phyloP scores from a whole-genome alignment of 1,140 invertebrate genomes.

The Sycobia sp. region DNA sequence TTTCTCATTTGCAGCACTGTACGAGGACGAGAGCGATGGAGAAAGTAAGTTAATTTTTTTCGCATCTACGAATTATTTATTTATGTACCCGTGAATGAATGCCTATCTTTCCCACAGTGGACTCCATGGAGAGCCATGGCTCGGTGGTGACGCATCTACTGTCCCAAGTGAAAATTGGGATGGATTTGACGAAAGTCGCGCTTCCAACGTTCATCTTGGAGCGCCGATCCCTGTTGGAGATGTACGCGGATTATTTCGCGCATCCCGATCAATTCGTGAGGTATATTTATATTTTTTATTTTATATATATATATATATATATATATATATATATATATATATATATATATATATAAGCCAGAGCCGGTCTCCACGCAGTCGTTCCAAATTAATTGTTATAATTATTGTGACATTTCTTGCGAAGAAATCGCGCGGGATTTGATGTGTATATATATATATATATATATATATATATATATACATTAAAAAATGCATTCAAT shows the following conservation, averaged over 20 bases:
- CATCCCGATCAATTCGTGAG: conserved; percentile 95
- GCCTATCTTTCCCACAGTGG: conserved; percentile 66
- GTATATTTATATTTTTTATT: conserved; percentile 60
- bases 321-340: conserved; percentile 2
- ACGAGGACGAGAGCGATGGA: conserved; percentile 86
- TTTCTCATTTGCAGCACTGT: conserved; percentile 69
- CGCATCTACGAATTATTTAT: conserved; percentile 1
- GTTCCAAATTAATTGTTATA: too few relatives aligned
- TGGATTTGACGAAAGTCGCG: conserved; percentile 98
- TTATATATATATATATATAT: neutral
- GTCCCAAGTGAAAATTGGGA: conserved; percentile 96
- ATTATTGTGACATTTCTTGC: too few relatives aligned
- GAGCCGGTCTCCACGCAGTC: too few relatives aligned
- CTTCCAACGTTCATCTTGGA: conserved; percentile 97
- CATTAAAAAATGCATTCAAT: too few relatives aligned
- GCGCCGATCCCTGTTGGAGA: conserved; percentile 91
- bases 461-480: too few relatives aligned
- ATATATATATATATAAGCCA: too few relatives aligned
- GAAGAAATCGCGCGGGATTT: too few relatives aligned
- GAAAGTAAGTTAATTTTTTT: conserved; percentile 66
- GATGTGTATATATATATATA: too few relatives aligned
- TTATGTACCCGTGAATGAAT: conserved; percentile 52
- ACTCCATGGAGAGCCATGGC: conserved; percentile 90
- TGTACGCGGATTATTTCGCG: conserved; percentile 98
- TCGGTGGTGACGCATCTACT: conserved; percentile 93